Evolutionary conservation across 2,797 vertebrate genomes (phyloP).

Genomic region (Tiaroga cobitis): DNA sequence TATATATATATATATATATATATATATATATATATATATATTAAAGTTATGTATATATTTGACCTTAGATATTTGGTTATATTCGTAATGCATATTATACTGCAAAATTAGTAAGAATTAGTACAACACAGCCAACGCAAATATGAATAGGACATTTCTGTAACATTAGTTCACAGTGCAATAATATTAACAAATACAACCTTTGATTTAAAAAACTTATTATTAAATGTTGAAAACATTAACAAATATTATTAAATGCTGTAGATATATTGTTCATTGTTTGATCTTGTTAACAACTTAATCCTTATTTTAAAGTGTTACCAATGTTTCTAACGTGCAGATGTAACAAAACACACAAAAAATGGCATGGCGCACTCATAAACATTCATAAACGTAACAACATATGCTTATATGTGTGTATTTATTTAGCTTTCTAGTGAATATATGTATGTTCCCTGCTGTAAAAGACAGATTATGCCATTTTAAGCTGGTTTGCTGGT

Average conservation of each 20-base stretch:
- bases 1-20: no score
- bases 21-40: no score
- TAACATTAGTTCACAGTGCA: background rate
- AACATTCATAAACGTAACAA: background rate
- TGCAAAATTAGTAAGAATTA: background rate
- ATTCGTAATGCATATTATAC: background rate
- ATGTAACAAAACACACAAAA: background rate
- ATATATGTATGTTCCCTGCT: background rate
- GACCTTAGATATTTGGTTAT: no score
- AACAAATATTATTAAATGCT: background rate
- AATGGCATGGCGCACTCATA: background rate
- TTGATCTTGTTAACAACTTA: background rate
- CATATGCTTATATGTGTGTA: background rate
- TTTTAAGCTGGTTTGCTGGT: background rate
- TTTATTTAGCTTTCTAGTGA: constrained; percentile 1
- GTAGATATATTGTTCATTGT: background rate
- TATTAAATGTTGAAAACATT: background rate
- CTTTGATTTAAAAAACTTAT: background rate
- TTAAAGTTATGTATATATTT: no score
- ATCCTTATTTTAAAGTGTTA: background rate
- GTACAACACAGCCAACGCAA: background rate
- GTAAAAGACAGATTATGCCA: background rate
- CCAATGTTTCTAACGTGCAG: background rate
- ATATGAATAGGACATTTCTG: background rate
- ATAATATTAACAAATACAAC: background rate